Evolutionary conservation across 2,888 invertebrate genomes (phyloP).

Genomic region (Megaustenia siamemsis): DNA sequence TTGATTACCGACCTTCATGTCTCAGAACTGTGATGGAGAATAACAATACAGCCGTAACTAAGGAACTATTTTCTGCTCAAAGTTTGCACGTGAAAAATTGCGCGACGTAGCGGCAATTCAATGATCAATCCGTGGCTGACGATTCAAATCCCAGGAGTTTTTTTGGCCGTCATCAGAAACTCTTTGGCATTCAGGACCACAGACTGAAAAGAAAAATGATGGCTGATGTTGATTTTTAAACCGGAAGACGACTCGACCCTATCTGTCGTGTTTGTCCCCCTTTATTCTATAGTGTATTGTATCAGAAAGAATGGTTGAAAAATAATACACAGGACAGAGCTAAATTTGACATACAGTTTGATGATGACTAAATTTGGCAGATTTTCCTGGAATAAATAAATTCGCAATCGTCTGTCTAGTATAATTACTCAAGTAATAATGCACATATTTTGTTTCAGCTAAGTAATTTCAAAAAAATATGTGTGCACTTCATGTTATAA

Average conservation of each 20-base stretch:
- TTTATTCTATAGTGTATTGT: background rate
- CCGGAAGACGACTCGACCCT: background rate
- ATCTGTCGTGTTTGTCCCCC: background rate
- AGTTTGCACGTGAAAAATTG: background rate
- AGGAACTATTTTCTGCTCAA: background rate
- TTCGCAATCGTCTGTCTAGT: too few relatives aligned
- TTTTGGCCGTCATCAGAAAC: background rate
- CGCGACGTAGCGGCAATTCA: background rate
- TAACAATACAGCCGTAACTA: background rate
- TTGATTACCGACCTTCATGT: too few relatives aligned
- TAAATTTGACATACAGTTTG: too few relatives aligned
- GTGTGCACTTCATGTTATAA: too few relatives aligned
- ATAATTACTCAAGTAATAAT: too few relatives aligned
- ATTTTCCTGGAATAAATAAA: too few relatives aligned
- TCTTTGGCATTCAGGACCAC: constrained; percentile 7
- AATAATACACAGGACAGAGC: too few relatives aligned
- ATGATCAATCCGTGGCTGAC: background rate
- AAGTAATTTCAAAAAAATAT: too few relatives aligned
- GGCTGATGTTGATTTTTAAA: background rate
- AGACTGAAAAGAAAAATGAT: background rate
- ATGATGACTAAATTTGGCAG: too few relatives aligned
- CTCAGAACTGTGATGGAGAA: background rate
- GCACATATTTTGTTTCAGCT: too few relatives aligned
- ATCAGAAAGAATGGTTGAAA: too few relatives aligned
- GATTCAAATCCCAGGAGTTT: constrained; percentile 20